These are phyloP conservation scores for Melanophora roralis DNA, from an alignment of 2,888 invertebrate genomes.

Conservation along the genomic window DNA sequence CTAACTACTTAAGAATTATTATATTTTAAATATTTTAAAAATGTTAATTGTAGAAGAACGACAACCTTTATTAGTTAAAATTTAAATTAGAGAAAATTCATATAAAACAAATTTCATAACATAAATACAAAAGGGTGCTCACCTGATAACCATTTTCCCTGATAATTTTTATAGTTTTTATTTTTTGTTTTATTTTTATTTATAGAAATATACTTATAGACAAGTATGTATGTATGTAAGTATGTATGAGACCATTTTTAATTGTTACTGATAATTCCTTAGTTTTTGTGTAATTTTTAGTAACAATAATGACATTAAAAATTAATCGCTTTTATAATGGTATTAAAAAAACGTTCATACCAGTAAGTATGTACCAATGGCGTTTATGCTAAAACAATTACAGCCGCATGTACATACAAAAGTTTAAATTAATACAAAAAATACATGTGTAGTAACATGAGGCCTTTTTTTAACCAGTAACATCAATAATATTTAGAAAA, in stretches of 20 bases:
- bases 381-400: constrained; percentile 26
- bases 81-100: too few species aligned
- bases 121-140: too few species aligned
- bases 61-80: too few species aligned
- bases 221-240: too few species aligned
- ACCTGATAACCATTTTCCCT: constrained; percentile 25
- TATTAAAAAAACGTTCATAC: constrained; percentile 12
- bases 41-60: too few species aligned
- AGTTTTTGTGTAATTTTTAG: constrained; percentile 17
- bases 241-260: too few species aligned
- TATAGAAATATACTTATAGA: too few species aligned
- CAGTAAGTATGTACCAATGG: constrained; percentile 19
- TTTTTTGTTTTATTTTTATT: constrained; percentile 24
- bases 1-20: too few species aligned
- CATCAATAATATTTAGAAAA: constrained; percentile 5
- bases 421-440: too few species aligned
- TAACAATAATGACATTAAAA: constrained; percentile 1
- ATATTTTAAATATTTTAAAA: too few species aligned
- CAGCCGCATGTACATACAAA: constrained; percentile 7
- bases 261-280: constrained; percentile 44
- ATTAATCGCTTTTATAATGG: constrained; percentile 26
- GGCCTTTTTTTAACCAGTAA: not conserved
- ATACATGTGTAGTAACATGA: too few species aligned
- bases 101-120: too few species aligned
- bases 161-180: not conserved